Conservation (phyloP, 2,113 vertebrate species). For the Promerops cafer region DNA sequence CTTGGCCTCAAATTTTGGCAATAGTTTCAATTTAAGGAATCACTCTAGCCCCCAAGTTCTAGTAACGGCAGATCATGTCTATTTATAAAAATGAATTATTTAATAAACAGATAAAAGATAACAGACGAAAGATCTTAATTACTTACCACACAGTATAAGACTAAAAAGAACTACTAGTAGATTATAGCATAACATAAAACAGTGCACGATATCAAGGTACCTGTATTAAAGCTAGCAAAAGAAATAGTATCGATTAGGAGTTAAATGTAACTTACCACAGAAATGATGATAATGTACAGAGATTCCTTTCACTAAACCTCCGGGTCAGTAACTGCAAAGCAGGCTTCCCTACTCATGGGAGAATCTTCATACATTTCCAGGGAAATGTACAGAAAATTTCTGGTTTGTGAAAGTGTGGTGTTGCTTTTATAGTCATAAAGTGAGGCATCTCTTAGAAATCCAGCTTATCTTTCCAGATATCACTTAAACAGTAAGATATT, state of each 20-base stretch:
- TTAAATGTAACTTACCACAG: not conserved
- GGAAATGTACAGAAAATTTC: not conserved
- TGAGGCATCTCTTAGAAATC: not conserved
- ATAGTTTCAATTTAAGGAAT: not conserved
- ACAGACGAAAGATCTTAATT: not conserved
- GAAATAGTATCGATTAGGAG: no score
- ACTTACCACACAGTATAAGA: not conserved
- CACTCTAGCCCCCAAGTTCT: not conserved
- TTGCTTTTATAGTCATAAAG: not conserved
- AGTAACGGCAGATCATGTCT: not conserved
- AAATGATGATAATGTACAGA: not conserved
- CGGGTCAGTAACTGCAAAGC: not conserved
- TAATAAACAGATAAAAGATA: not conserved
- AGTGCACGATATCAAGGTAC: no score
- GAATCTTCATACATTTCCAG: not conserved
- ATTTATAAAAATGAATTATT: not conserved
- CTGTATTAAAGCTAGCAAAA: no score
- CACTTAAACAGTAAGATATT: not conserved
- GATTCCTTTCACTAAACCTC: not conserved
- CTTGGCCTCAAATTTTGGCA: not conserved
- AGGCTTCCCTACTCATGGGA: not conserved
- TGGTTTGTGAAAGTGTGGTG: not conserved
- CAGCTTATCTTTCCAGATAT: not conserved
- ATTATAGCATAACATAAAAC: not conserved
- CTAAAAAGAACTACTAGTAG: not conserved